Base-by-base conservation (phyloP, 2,113 vertebrate species). In the Callithrix jacchus region DNA sequence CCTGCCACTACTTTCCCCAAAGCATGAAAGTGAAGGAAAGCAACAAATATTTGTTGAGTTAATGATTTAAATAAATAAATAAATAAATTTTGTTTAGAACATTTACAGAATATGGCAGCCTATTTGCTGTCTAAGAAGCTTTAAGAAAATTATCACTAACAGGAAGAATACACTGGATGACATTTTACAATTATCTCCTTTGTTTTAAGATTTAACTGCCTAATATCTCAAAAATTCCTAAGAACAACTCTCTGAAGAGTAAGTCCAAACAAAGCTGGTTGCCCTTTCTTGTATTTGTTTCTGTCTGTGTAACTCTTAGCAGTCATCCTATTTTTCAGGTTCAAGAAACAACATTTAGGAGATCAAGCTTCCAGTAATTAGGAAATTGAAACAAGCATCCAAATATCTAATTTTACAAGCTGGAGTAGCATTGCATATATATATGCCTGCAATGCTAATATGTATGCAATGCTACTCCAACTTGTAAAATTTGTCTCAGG, bases 91-190 rank as follows among this genome's bases (percentile, higher is more conserved):
- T 21, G 56, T 92, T 42, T 47, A 61, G 40, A 89, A 79, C 9
- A 54, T 25, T 86, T 83, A 49, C 2, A 88, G 23, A 87, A 93
- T 91, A 89, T 16, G 0, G 4, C 9, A 87, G 49, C 58, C 7
- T 0, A 54, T 2, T 73, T 64, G 5, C 4, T 77, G 3, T 58
- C 37, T 94, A 49, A 2, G 47, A 84, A 89, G 45, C 8, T 76
- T n/a, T 93, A 73, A 94, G 64, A 74, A 84, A 89, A 84, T 96
- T 71, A 73, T 76, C 27, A 86, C 17, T 23, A 92, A 66, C 12
- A 93, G 23, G 64, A 40, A 92, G 9, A 93, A 89, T 40, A 91
- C 45, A 8, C 3, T 79, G 13, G 8, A 30, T 84, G 88, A 37
- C 35, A 70, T 68, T 89, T 94, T 92, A 74, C 12, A 70, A 89